Conservation (phyloP, 1,140 invertebrate species). For the Rhopalosiphum padi region DNA sequence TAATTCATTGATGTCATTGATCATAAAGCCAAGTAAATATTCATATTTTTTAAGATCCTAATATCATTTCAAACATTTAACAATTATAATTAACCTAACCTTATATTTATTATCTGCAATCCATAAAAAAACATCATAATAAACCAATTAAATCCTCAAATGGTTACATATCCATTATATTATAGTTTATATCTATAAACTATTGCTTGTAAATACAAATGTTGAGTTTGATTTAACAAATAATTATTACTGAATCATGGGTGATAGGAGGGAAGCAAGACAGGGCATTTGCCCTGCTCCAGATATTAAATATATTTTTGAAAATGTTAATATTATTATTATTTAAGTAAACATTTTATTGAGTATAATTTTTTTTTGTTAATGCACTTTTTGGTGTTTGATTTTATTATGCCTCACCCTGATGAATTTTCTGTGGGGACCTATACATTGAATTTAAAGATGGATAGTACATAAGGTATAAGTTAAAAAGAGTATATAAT, state of each 20-base stretch:
- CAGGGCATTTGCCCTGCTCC: too few relatives aligned
- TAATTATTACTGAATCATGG: neutral
- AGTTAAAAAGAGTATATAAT: neutral
- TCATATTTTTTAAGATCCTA: neutral
- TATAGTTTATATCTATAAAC: too few relatives aligned
- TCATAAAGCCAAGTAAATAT: neutral
- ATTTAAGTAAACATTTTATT: too few relatives aligned
- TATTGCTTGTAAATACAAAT: neutral
- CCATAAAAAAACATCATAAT: neutral
- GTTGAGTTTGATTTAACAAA: neutral
- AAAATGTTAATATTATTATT: too few relatives aligned
- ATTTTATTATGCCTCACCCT: too few relatives aligned
- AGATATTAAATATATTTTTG: too few relatives aligned
- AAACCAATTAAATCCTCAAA: too few relatives aligned
- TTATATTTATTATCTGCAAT: neutral
- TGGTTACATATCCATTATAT: too few relatives aligned
- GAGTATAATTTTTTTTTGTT: too few relatives aligned
- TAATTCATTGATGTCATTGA: neutral
- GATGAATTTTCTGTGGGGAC: too few relatives aligned
- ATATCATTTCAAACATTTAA: neutral
- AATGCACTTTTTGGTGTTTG: too few relatives aligned
- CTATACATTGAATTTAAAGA: neutral
- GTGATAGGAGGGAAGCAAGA: too few relatives aligned
- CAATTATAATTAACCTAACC: neutral
- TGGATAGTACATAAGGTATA: neutral